Evolutionary conservation across 2,888 invertebrate genomes (phyloP).

Genomic region (Drosophila melanosoma): DNA sequence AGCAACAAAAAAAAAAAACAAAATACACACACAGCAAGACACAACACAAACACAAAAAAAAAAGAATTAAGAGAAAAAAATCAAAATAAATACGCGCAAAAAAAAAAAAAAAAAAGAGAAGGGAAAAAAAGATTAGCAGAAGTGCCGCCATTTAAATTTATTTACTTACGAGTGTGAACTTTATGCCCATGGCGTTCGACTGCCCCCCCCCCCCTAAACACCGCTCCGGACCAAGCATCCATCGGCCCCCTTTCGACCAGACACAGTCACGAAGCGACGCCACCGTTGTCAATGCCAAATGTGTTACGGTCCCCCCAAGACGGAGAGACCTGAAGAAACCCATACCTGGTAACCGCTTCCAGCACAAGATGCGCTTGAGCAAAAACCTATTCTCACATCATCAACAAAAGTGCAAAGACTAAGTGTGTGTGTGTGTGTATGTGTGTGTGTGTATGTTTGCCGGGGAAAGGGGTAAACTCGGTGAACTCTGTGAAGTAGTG

Average conservation of each 20-base stretch:
- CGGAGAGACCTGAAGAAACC: constrained; percentile 40
- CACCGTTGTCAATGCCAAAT: constrained; percentile 76
- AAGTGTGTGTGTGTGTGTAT: neutral
- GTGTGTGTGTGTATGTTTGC: neutral
- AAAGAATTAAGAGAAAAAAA: constrained; percentile 24
- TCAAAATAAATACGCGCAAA: constrained; percentile 41
- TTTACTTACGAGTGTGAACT: constrained; percentile 81
- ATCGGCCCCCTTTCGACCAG: neutral
- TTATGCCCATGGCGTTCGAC: constrained; percentile 75
- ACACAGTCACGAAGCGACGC: constrained; percentile 31
- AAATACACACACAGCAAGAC: constrained; percentile 26
- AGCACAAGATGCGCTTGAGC: constrained; percentile 38
- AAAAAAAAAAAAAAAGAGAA: constrained; percentile 10
- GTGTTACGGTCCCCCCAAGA: constrained; percentile 50
- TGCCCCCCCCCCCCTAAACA: constrained; percentile 17
- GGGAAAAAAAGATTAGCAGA: constrained; percentile 68
- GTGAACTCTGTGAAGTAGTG: constrained; percentile 11
- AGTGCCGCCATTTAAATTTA: constrained; percentile 82
- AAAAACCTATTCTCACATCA: constrained; percentile 39
- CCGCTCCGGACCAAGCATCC: neutral
- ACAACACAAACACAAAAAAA: constrained; percentile 29
- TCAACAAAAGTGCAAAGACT: constrained; percentile 22
- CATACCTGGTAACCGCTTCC: constrained; percentile 38
- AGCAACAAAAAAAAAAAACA: constrained; percentile 19
- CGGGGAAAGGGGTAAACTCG: neutral